Evolutionary conservation across 1,140 invertebrate species (phyloP).

Genomic region (Leguminivora glycinivorella): DNA sequence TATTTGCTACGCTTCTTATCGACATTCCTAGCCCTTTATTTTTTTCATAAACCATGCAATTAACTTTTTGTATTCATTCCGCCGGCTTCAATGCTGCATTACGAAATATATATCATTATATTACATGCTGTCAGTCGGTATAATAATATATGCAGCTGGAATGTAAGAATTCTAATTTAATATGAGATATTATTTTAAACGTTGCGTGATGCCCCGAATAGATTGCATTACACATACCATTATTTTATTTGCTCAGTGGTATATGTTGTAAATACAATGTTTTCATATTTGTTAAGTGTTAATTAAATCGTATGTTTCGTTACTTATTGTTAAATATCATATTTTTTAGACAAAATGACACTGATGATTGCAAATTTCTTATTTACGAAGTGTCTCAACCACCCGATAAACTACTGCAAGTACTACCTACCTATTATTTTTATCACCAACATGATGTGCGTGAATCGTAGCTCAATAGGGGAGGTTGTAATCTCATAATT

Average conservation of each 20-base stretch:
- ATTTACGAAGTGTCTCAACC: no score
- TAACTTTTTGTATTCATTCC: constrained; percentile 5
- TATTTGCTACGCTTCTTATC: constrained; percentile 35
- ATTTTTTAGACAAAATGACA: no score
- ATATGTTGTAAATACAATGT: no score
- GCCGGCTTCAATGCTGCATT: neutral
- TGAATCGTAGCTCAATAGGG: neutral
- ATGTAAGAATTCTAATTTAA: neutral
- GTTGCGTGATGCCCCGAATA: neutral
- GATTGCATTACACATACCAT: neutral
- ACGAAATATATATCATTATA: constrained; percentile 3
- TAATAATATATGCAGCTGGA: neutral
- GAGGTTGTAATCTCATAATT: neutral
- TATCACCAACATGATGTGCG: neutral
- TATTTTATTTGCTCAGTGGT: no score
- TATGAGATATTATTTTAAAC: neutral
- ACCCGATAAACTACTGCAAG: no score
- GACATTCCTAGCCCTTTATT: constrained; percentile 28
- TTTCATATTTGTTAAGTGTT: no score
- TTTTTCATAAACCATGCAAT: constrained; percentile 30
- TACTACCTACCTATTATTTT: no score
- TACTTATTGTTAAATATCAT: no score
- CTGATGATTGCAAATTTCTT: no score
- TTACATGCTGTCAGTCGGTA: neutral
- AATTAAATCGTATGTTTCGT: no score